Base-by-base conservation (phyloP, 2,888 invertebrate species). In the Acrobasis consociella region DNA sequence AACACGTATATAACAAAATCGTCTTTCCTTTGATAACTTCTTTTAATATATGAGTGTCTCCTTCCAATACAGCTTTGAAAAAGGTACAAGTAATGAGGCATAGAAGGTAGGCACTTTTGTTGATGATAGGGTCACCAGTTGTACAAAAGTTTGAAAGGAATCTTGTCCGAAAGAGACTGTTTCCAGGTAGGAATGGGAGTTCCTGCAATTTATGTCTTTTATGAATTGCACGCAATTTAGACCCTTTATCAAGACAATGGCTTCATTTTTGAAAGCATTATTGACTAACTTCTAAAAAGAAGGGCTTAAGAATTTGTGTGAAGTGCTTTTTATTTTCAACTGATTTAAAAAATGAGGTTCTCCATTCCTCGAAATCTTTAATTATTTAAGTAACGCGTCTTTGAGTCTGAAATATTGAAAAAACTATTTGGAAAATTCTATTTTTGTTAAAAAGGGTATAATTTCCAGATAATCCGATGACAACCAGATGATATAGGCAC, bases 31-130 rank as follows among this genome's bases (percentile, higher is more conserved):
- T 72, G 65, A 64, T 53, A 58, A 5, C 10, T 60, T 63, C 66
- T 75, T 76, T 77, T 76, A 81, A 80, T 82, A 76, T 78, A 79
- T 79, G 78, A 78, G 75, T 77, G 77, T 76, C 76, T 77, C 74
- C 74, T 78, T 79, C 74, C 77, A 78, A 82, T 84, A 83, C 72
- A 74, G 77, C 73, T 77, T 76, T 72, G 72, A 77, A 77, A 73
- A 76, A 76, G 77, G 76, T 69, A 74, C 73, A 74, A 77, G 80
- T 85, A 85, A 84, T 83, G 84, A 84, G 73, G 78, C 77, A 60
- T 67, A 77, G 76, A 80, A 78, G 74, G 72, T 75, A 75, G 75
- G 75, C 74, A 76, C 70, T 78, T 78, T 75, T 78, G 65, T 68
- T 71, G 73, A 70, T 71, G 72, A 67, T 69, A 68, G 42, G 58